These are phyloP conservation scores for Andricus curvator DNA, from an alignment of 2,888 invertebrate genomes.

Conservation along the genomic window DNA sequence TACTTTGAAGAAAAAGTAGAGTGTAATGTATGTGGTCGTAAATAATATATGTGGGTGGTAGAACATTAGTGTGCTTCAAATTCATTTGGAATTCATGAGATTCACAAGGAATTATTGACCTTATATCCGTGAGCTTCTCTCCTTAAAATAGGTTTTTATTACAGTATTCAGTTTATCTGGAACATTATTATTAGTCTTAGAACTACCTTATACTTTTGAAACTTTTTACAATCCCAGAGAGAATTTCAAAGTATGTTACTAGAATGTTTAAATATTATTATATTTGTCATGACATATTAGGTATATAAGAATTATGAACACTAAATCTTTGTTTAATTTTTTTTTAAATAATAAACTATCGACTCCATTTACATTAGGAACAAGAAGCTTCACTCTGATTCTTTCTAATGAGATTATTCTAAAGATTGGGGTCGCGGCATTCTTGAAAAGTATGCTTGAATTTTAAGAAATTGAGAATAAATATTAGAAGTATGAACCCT, in stretches of 20 bases:
- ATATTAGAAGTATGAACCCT: not conserved
- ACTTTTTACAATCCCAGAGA: no score
- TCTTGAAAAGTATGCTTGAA: not conserved
- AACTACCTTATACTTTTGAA: no score
- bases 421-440: conserved; percentile 21
- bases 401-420: conserved; percentile 23
- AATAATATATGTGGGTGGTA: not conserved
- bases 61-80: not conserved
- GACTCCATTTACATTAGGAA: not conserved
- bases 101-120: conserved; percentile 17
- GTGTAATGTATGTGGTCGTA: no score
- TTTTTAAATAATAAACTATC: not conserved
- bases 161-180: not conserved
- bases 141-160: conserved; percentile 2
- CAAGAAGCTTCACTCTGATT: conserved; percentile 4
- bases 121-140: conserved; percentile 1
- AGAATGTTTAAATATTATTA: no score
- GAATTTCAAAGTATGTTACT: no score
- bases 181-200: no score
- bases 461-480: not conserved
- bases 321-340: no score
- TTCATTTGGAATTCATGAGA: conserved; percentile 16
- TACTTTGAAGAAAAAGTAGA: no score
- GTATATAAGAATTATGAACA: no score
- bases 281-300: no score